Conservation (phyloP, 2,113 vertebrate genomes). For the Grammomys surdaster region DNA sequence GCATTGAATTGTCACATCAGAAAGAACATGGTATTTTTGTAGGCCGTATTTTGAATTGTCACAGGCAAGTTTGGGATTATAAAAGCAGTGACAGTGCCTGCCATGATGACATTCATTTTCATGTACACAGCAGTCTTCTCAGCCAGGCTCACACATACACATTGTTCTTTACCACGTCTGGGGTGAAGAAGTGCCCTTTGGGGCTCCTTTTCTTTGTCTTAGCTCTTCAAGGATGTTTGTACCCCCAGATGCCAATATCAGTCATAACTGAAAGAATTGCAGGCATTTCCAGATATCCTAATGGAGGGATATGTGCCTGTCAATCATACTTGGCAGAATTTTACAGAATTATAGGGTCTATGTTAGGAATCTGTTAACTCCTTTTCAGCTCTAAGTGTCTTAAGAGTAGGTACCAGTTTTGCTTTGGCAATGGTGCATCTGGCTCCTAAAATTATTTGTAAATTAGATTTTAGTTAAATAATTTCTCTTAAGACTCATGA, state of each 20-base stretch:
- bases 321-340: background rate
- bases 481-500: background rate
- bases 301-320: fast-evolving
- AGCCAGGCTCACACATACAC: background rate
- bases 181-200: background rate
- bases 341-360: background rate
- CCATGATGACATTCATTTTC: background rate
- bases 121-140: background rate
- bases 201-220: background rate
- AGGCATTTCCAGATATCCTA: background rate
- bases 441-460: background rate
- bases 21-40: background rate
- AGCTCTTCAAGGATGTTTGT: background rate
- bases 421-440: background rate
- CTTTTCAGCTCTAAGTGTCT: background rate
- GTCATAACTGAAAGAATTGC: background rate
- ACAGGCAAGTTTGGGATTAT: background rate
- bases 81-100: background rate
- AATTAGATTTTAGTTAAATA: background rate
- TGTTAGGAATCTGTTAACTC: background rate
- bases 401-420: background rate
- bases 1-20: background rate
- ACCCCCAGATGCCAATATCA: background rate
- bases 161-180: fast-evolving
- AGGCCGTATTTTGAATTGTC: background rate